These are phyloP conservation scores for Athalia circularis DNA, from an alignment of 2,888 invertebrate genomes.

Conservation along the genomic window DNA sequence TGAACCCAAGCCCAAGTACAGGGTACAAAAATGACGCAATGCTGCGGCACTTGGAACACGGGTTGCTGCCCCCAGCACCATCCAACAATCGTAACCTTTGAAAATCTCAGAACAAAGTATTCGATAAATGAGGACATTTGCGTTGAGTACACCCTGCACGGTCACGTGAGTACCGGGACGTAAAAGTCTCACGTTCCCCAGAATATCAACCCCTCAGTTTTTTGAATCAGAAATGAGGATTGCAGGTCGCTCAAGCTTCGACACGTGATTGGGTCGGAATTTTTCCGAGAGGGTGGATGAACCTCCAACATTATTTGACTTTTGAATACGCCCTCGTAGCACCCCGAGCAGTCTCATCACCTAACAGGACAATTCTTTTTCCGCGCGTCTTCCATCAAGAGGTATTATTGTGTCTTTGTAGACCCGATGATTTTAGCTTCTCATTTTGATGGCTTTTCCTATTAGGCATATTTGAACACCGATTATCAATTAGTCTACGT, in stretches of 20 bases:
- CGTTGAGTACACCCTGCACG: conserved; percentile 50
- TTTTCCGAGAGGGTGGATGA: conserved; percentile 55
- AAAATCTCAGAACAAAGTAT: conserved; percentile 51
- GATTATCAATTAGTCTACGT: conserved; percentile 56
- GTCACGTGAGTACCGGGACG: conserved; percentile 47
- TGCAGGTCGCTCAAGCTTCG: conserved; percentile 51
- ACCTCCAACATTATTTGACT: conserved; percentile 56
- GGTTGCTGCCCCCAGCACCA: conserved; percentile 48
- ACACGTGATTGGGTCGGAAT: conserved; percentile 57
- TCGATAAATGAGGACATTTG: conserved; percentile 50
- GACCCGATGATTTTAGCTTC: background rate
- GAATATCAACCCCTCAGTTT: too few species aligned
- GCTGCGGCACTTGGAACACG: conserved; percentile 45
- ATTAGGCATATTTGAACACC: conserved; percentile 50
- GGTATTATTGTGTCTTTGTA: conserved; percentile 32
- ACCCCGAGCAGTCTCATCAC: conserved; percentile 36
- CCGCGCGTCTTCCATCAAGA: conserved; percentile 52
- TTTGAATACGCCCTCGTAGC: conserved; percentile 54
- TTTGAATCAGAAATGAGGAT: background rate
- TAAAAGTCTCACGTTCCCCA: too few species aligned
- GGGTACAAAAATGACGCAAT: conserved; percentile 47
- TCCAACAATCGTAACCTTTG: conserved; percentile 48
- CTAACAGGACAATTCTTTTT: conserved; percentile 45
- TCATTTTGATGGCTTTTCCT: background rate
- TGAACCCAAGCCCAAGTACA: background rate